Evolutionary conservation across 2,888 invertebrate genomes (phyloP), one percentile per base, ranked within the genome.

Genomic region (Laspeyria flexula): DNA sequence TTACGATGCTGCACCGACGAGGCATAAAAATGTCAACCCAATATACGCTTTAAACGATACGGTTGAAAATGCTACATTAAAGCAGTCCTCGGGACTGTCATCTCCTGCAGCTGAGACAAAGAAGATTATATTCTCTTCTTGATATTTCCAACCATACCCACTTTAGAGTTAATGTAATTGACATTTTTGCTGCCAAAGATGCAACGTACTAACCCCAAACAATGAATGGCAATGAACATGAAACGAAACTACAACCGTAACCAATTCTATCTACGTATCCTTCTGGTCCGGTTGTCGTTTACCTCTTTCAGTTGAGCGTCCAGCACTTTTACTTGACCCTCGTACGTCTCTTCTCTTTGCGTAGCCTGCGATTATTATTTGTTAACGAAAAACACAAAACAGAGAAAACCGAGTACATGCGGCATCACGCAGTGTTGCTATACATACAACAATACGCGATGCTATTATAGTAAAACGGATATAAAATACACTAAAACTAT

Each of bases 271-370:
- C 87, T 88, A 88, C 85, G 70, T 64, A 58, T 65, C 57, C 59
- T 49, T 71, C 76, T 73, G 76, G 75, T 73, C 55, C 72, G 58
- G 73, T 67, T 66, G 66, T 69, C 68, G 65, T 77, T 85, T 96
- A 98, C 98, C 98, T 98, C 98, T 95, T 96, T 97, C 79, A 98
- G 95, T 92, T 97, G 96, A 90, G 95, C 95, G 92, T 96, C 96
- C 93, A 98, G 94, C 83, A 96, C 94, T 94, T 97, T 97, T 85
- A 98, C 96, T 93, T 97, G 97, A 88, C 95, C 95, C 89, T 97
- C 96, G 94, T 96, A 97, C 75, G 96, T 95, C 93, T 98, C 98
- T 94, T 99, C 98, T 92, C 98, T 96, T 93, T 97, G 96, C 84
- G 98, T 97, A 81, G 98, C 98, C 98, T 98, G 94, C 84, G 87